Percentiles rank a stretch among this genome's conserved stretches.
phyloP scores from a whole-genome alignment of 2,113 vertebrate genomes.

The Phycodurus eques region DNA sequence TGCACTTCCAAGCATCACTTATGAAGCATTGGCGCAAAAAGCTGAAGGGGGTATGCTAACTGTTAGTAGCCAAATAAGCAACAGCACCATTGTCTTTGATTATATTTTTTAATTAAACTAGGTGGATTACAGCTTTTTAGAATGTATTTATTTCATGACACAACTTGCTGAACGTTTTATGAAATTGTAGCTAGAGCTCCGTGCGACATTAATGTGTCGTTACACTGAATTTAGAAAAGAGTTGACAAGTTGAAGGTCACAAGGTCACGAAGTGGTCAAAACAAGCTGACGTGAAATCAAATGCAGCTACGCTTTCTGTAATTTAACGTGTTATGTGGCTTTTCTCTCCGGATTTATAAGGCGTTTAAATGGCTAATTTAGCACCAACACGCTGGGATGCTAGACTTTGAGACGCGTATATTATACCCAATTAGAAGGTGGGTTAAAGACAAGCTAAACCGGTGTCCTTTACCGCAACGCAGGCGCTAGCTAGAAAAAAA shows the following conservation, averaged over 20 bases:
- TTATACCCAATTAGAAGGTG: neutral
- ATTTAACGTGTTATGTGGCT: neutral
- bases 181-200: neutral
- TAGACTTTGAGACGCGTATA: neutral
- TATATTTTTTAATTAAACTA: neutral
- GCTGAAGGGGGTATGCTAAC: neutral
- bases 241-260: conserved; percentile 23
- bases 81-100: neutral
- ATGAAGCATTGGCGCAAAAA: neutral
- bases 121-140: neutral
- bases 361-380: neutral
- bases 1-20: neutral
- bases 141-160: neutral
- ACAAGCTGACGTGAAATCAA: conserved; percentile 7
- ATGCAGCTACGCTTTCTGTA: neutral
- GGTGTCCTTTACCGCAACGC: conserved; percentile 18
- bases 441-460: neutral
- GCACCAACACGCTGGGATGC: neutral
- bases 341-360: neutral
- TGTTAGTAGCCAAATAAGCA: neutral
- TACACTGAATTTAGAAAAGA: no score
- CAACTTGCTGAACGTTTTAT: neutral
- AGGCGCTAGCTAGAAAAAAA: neutral
- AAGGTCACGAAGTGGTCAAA: conserved; percentile 47
- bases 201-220: neutral